Evolutionary conservation across 2,888 invertebrate species (phyloP).

Genomic region (Clanis bilineata): DNA sequence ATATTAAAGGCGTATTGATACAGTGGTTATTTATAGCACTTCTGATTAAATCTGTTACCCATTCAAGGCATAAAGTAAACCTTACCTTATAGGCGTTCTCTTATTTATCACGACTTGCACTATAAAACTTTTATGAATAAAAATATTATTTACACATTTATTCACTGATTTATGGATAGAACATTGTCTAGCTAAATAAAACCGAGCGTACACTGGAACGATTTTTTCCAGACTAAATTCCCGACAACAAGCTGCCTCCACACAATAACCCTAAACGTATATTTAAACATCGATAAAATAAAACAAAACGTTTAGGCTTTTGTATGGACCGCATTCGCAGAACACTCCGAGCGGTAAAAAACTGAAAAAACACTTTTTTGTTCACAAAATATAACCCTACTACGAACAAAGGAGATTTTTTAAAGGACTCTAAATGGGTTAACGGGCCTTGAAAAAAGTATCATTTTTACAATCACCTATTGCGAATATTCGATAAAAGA

Average conservation of each 20-base stretch:
- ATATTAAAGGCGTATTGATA: neutral
- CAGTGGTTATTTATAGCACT: neutral
- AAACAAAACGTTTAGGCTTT: slow-evolving; percentile 71
- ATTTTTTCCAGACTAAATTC: slow-evolving; percentile 78
- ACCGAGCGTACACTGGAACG: slow-evolving; percentile 67
- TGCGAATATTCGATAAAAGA: slow-evolving; percentile 41
- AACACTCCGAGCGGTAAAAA: slow-evolving; percentile 57
- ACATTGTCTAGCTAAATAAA: slow-evolving; percentile 34
- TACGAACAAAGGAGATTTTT: slow-evolving; percentile 57
- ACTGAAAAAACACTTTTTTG: slow-evolving; percentile 51
- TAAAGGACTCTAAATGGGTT: slow-evolving; percentile 61
- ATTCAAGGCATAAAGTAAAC: neutral
- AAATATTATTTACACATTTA: neutral
- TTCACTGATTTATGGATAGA: slow-evolving; percentile 7
- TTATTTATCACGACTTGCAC: neutral
- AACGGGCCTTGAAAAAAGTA: slow-evolving; percentile 35
- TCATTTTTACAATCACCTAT: slow-evolving; percentile 21
- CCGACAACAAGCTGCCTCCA: slow-evolving; percentile 58
- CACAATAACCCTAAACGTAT: slow-evolving; percentile 77
- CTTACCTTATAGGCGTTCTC: neutral
- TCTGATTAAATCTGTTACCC: slow-evolving; percentile 2
- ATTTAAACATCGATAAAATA: slow-evolving; percentile 76
- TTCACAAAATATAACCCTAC: slow-evolving; percentile 71
- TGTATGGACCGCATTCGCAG: slow-evolving; percentile 74
- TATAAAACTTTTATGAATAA: neutral